phyloP scores from a whole-genome alignment of 2,113 vertebrate genomes.

The Ammodytes dubius region DNA sequence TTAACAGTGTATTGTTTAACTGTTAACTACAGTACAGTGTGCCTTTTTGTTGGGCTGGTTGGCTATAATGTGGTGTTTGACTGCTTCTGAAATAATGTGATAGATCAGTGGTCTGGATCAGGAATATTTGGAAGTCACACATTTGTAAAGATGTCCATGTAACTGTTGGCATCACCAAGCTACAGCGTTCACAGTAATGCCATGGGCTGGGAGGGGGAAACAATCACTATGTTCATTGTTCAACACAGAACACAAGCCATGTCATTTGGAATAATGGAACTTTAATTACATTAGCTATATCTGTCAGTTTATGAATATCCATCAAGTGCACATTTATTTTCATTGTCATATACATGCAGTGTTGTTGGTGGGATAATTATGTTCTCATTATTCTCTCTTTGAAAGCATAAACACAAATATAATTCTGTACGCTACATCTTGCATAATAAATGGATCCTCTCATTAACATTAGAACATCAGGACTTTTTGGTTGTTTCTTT shows the following conservation, averaged over 20 bases:
- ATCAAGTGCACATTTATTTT: background rate
- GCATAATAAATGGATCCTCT: constrained; percentile 14
- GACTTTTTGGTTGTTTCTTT: constrained; percentile 82
- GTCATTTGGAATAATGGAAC: constrained; percentile 36
- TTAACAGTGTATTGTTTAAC: background rate
- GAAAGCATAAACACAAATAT: constrained; percentile 19
- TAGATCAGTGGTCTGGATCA: background rate
- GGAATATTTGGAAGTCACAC: background rate
- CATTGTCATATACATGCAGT: background rate
- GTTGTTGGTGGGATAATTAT: background rate
- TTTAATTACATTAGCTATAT: constrained; percentile 64
- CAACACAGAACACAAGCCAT: constrained; percentile 27
- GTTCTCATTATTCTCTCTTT: constrained; percentile 6
- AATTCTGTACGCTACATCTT: background rate
- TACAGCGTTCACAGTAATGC: background rate
- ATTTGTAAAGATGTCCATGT: background rate
- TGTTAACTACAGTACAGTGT: too few relatives aligned
- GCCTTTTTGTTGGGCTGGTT: background rate
- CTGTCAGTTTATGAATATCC: constrained; percentile 32
- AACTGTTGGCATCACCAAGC: background rate
- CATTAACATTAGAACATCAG: constrained; percentile 51
- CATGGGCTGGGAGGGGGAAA: too few relatives aligned
- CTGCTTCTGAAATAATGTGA: background rate
- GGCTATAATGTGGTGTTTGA: background rate
- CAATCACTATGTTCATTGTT: background rate